These are phyloP conservation scores for Isurus oxyrinchus DNA, from an alignment of 2,113 vertebrate genomes.

Conservation along the genomic window DNA sequence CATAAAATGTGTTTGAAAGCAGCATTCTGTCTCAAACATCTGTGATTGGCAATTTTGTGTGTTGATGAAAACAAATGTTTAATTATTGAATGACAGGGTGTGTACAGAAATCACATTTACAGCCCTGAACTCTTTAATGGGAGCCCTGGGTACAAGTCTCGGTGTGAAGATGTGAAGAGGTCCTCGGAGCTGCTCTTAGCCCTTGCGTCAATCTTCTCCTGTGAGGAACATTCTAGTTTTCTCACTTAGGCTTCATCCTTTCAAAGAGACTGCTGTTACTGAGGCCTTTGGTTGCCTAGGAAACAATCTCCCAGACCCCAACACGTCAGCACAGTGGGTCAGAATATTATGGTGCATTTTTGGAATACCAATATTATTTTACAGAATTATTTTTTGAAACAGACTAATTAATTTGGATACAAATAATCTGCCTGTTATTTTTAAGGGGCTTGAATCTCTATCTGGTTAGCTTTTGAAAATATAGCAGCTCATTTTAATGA, in stretches of 20 bases:
- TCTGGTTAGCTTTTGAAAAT: not conserved
- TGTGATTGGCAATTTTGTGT: not conserved
- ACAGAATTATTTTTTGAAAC: not conserved
- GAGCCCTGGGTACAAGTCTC: not conserved
- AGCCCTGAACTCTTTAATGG: not conserved
- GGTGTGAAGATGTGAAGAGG: not conserved
- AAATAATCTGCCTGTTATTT: not conserved
- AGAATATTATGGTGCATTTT: not conserved
- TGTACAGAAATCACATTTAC: not conserved
- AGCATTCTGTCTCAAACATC: not conserved
- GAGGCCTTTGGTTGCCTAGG: conserved; percentile 20
- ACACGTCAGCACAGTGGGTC: not conserved
- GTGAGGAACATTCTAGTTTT: conserved; percentile 25
- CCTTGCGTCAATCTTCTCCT: conserved; percentile 1
- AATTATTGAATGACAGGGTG: not conserved
- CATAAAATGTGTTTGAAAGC: not conserved
- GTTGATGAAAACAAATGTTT: not conserved
- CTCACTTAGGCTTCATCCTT: conserved; percentile 15
- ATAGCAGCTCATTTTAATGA: not conserved
- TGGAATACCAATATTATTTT: not conserved
- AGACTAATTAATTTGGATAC: not conserved
- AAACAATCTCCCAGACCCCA: conserved; percentile 18
- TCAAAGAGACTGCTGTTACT: not conserved
- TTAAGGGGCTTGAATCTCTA: not conserved
- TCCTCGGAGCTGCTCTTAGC: not conserved